Conservation (phyloP, 2,113 vertebrate genomes). For the Mormyrus iriodes region DNA sequence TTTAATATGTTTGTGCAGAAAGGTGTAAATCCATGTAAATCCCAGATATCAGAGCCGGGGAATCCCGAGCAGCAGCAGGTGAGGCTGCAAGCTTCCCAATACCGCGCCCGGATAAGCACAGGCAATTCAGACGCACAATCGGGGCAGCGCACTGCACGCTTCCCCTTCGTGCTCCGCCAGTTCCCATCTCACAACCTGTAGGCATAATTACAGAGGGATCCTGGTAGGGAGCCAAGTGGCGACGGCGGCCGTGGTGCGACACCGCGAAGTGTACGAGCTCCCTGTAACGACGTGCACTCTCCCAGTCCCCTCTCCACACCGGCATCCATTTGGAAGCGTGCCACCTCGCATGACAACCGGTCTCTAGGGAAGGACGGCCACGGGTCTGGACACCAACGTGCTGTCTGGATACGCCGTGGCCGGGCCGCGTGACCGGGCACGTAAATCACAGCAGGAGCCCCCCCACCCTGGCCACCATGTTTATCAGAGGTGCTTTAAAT, state of each 20-base stretch:
- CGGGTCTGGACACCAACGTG: conserved; percentile 31
- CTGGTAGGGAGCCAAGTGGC: conserved; percentile 1
- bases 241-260: not conserved
- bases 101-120: conserved; percentile 35
- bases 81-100: conserved; percentile 35
- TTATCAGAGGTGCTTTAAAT: conserved; percentile 1
- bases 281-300: conserved; percentile 39
- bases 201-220: conserved; percentile 39
- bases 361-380: conserved; percentile 50
- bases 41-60: conserved; percentile 38
- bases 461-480: not conserved
- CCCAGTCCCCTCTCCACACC: conserved; percentile 28
- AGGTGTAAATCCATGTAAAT: conserved; percentile 40
- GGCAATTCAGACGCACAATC: conserved; percentile 41
- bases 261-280: not conserved
- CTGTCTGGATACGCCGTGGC: not conserved
- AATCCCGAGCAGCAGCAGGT: conserved; percentile 40
- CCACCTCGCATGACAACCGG: conserved; percentile 45
- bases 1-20: conserved; percentile 39
- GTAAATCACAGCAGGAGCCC: not conserved
- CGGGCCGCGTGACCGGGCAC: not conserved
- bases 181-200: conserved; percentile 42
- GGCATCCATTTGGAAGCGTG: conserved; percentile 42
- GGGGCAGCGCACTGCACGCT: conserved; percentile 40
- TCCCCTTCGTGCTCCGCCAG: conserved; percentile 35